Evolutionary conservation across 2,888 invertebrate species (phyloP).

Genomic region (Neoitamus cyanurus): DNA sequence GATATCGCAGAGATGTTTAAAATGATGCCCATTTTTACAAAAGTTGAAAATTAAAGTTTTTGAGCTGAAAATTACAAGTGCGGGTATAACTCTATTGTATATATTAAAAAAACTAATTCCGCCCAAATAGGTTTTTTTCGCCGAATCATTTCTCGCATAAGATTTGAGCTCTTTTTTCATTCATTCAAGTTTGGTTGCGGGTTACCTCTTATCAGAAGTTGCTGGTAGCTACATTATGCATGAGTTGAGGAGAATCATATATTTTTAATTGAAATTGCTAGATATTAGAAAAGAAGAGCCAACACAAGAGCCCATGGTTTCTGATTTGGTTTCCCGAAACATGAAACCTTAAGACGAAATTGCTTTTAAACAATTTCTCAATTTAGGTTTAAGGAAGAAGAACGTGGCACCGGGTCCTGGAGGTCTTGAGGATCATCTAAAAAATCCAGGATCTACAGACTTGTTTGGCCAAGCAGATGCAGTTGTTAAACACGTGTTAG

Average conservation of each 20-base stretch:
- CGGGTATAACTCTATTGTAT: too few species aligned
- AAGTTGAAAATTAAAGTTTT: too few species aligned
- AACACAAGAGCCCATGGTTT: conserved; percentile 49
- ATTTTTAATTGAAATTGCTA: neutral
- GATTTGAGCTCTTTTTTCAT: neutral
- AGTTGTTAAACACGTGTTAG: conserved; percentile 88
- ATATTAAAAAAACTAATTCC: neutral
- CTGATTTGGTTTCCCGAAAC: conserved; percentile 53
- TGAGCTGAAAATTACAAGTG: too few species aligned
- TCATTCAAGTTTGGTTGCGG: neutral
- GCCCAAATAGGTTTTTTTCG: neutral
- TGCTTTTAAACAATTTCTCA: neutral
- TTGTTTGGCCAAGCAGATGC: conserved; percentile 96
- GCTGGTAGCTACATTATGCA: neutral
- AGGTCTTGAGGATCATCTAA: conserved; percentile 87
- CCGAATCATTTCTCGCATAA: neutral
- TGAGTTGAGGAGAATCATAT: neutral
- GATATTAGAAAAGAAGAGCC: neutral
- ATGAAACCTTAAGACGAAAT: neutral
- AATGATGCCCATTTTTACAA: too few species aligned
- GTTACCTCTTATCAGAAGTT: neutral
- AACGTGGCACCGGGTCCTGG: conserved; percentile 97
- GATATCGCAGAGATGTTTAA: too few species aligned
- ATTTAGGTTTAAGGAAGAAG: conserved; percentile 87
- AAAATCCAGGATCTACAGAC: conserved; percentile 88